phyloP scores from a whole-genome alignment of 2,888 invertebrate genomes.

The Flexamia atlantica region DNA sequence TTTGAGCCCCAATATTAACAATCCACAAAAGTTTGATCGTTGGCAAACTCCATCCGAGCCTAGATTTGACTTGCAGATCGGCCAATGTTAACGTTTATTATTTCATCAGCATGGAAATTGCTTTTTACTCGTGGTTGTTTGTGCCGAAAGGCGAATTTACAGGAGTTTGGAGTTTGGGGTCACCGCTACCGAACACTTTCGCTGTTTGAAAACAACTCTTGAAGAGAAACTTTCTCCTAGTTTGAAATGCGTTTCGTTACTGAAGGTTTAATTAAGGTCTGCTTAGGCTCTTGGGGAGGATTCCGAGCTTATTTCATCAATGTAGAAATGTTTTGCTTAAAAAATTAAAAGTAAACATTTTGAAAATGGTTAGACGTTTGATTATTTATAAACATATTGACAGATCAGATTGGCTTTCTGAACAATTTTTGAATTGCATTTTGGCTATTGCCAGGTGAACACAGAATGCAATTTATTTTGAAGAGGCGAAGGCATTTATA shows the following conservation, averaged over 20 bases:
- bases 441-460: no score
- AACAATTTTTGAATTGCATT: no score
- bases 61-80: conserved; percentile 33
- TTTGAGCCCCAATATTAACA: conserved; percentile 13
- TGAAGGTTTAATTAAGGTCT: no score
- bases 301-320: no score
- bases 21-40: conserved; percentile 34
- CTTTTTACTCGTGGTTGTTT: conserved; percentile 15
- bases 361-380: no score
- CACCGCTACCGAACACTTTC: neutral
- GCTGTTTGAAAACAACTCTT: conserved; percentile 11
- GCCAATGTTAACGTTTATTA: conserved; percentile 34
- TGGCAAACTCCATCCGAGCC: neutral
- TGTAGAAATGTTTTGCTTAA: no score
- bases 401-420: no score
- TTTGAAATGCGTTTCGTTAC: neutral
- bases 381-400: no score
- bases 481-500: no score
- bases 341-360: no score
- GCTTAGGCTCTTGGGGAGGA: no score
- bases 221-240: neutral
- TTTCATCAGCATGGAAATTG: conserved; percentile 39
- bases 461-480: no score
- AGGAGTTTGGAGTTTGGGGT: neutral
- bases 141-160: conserved; percentile 21